Evolutionary conservation across 1,140 invertebrate species (phyloP).

Genomic region (Drosophila novamexicana): DNA sequence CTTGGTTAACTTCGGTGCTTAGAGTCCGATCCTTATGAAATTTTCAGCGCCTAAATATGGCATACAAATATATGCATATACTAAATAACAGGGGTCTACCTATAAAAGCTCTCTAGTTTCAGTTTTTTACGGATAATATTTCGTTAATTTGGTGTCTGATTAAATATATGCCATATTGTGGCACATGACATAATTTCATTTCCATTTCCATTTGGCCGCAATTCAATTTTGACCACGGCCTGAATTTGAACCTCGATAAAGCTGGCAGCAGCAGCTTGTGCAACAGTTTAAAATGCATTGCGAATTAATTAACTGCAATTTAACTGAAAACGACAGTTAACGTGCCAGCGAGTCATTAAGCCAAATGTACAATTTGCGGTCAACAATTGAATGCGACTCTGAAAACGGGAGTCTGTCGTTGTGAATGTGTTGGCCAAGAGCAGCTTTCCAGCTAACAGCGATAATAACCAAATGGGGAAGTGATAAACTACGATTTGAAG

Average conservation of each 20-base stretch:
- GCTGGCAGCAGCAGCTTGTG: slow-evolving; percentile 51
- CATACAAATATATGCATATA: too few relatives aligned
- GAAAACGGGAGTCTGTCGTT: neutral
- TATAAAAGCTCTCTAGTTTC: too few relatives aligned
- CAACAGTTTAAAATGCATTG: slow-evolving; percentile 70
- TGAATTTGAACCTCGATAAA: slow-evolving; percentile 26
- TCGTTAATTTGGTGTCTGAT: too few relatives aligned
- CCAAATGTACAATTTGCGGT: slow-evolving; percentile 72
- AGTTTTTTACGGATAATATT: too few relatives aligned
- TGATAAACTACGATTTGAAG: neutral
- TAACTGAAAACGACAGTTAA: slow-evolving; percentile 72
- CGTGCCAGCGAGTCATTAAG: slow-evolving; percentile 63
- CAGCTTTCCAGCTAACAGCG: neutral
- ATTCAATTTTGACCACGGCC: slow-evolving; percentile 28
- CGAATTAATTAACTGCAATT: slow-evolving; percentile 62
- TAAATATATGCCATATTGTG: neutral
- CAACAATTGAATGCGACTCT: slow-evolving; percentile 27
- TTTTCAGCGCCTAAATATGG: too few relatives aligned
- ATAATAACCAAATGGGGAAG: slow-evolving; percentile 26
- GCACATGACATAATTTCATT: slow-evolving; percentile 7
- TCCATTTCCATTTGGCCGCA: slow-evolving; percentile 11
- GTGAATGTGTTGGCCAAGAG: neutral
- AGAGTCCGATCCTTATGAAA: too few relatives aligned
- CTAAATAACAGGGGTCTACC: too few relatives aligned
- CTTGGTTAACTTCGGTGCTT: too few relatives aligned